Conservation (phyloP, 1,140 invertebrate species). For the Bombus balteatus region DNA sequence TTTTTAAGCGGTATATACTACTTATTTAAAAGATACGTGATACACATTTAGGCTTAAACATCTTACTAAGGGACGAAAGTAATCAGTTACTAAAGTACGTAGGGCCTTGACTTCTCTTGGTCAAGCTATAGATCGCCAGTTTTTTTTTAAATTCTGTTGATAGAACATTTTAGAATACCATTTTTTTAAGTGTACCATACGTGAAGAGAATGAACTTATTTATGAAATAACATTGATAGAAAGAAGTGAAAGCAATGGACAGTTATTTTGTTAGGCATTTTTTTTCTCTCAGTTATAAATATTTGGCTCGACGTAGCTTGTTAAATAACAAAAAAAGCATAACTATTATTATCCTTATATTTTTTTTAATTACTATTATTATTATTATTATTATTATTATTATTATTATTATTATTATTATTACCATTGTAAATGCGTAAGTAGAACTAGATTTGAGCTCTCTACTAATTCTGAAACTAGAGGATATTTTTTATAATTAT, state of each 20-base stretch:
- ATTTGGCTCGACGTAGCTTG: constrained; percentile 57
- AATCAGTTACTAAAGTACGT: constrained; percentile 31
- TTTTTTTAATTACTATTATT: constrained; percentile 3
- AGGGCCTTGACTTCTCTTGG: not conserved
- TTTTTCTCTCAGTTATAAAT: constrained; percentile 59
- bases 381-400: not conserved
- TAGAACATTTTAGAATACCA: constrained; percentile 50
- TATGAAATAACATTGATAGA: constrained; percentile 50
- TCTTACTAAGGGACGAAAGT: constrained; percentile 17
- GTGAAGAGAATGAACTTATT: constrained; percentile 50
- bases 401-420: constrained; percentile 13
- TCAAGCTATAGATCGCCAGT: constrained; percentile 25
- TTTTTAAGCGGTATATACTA: not conserved
- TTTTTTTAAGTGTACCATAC: constrained; percentile 53
- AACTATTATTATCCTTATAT: constrained; percentile 62
- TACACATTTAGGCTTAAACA: constrained; percentile 13
- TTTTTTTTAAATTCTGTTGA: constrained; percentile 44
- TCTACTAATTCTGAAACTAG: constrained; percentile 79
- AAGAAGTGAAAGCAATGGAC: constrained; percentile 66
- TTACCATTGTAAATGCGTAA: constrained; percentile 55
- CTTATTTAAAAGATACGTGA: constrained; percentile 56
- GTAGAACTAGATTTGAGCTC: constrained; percentile 74
- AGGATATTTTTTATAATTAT: constrained; percentile 82
- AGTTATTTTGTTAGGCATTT: constrained; percentile 78
- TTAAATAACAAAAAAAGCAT: constrained; percentile 51